Evolutionary conservation across 2,888 invertebrate species (phyloP).

Genomic region (Phaonia tiefii): DNA sequence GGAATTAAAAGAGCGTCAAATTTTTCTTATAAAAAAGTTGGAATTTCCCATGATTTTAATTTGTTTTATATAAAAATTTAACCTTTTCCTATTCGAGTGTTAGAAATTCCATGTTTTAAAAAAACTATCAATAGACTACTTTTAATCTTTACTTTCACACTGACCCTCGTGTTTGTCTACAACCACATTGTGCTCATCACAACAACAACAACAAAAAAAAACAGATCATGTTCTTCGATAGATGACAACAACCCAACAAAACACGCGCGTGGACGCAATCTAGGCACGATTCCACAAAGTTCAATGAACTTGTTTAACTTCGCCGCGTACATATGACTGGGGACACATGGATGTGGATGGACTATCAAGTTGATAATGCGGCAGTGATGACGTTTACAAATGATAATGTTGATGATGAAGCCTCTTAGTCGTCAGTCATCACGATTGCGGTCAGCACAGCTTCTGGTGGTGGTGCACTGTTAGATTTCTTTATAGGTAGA

Average conservation of each 20-base stretch:
- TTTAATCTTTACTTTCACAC: too few relatives aligned
- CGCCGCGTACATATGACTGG: background rate
- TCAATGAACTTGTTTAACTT: constrained; percentile 59
- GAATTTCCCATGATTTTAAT: too few relatives aligned
- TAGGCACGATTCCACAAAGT: constrained; percentile 69
- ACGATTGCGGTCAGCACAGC: background rate
- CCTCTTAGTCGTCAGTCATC: background rate
- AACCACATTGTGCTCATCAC: background rate
- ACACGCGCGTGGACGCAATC: constrained; percentile 73
- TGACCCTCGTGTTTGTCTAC: background rate
- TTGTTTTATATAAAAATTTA: too few relatives aligned
- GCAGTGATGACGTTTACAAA: constrained; percentile 22
- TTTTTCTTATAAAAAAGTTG: too few relatives aligned
- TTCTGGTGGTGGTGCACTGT: too few relatives aligned
- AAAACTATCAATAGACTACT: too few relatives aligned
- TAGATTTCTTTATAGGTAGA: too few relatives aligned
- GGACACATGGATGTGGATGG: constrained; percentile 45
- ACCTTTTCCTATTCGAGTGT: too few relatives aligned
- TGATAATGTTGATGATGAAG: background rate
- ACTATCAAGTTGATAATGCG: constrained; percentile 53
- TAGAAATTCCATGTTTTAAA: too few relatives aligned
- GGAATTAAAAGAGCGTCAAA: too few relatives aligned
- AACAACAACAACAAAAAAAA: too few relatives aligned
- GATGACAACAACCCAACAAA: constrained; percentile 55
- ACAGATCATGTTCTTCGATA: constrained; percentile 9